Evolutionary conservation across 1,140 invertebrate species (phyloP).

Genomic region (Apis florea): DNA sequence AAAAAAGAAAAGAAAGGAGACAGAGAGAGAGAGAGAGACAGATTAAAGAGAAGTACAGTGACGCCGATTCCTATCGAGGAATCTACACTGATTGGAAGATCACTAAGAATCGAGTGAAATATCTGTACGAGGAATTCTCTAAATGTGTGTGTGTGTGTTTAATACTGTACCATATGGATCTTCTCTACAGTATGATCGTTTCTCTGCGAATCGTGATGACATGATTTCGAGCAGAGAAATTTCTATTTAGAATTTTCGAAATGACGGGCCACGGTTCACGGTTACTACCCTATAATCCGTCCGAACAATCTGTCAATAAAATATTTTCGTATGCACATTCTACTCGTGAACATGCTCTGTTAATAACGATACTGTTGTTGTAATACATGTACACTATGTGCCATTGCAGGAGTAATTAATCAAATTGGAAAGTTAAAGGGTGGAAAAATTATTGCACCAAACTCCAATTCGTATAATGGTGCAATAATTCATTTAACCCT

Average conservation of each 20-base stretch:
- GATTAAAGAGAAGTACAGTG: neutral
- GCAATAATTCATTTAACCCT: too few species aligned
- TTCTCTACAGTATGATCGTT: slow-evolving; percentile 54
- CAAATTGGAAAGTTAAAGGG: too few species aligned
- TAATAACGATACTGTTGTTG: too few species aligned
- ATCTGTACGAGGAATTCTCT: neutral
- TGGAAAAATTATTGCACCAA: too few species aligned
- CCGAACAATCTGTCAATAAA: neutral
- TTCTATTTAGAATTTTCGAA: neutral
- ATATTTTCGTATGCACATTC: too few species aligned
- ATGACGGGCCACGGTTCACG: slow-evolving; percentile 21
- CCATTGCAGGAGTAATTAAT: too few species aligned
- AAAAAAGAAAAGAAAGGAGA: neutral
- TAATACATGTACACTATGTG: too few species aligned
- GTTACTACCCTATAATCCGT: slow-evolving; percentile 13
- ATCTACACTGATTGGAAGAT: too few species aligned
- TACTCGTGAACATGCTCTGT: too few species aligned
- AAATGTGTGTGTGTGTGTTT: neutral
- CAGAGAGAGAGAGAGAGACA: neutral
- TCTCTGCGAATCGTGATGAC: neutral
- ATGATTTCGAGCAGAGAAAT: neutral
- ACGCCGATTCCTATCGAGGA: too few species aligned
- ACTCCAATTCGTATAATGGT: too few species aligned
- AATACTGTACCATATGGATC: slow-evolving; percentile 56
- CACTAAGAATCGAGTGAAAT: neutral